Evolutionary conservation across 2,113 vertebrate species (phyloP).

Genomic region (Pelmatolapia mariae): DNA sequence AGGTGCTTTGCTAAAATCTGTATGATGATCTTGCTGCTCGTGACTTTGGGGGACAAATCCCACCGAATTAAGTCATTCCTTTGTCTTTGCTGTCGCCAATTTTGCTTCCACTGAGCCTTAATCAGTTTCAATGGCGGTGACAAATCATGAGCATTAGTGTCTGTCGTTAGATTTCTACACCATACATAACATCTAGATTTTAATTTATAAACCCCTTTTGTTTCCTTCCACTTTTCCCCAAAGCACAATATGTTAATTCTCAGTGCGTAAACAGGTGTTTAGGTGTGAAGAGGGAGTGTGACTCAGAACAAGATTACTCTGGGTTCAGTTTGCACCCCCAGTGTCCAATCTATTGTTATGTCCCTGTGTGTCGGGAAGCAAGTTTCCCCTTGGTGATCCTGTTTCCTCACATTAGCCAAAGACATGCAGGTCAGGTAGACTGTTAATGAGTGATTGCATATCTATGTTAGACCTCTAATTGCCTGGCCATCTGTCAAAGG

Average conservation of each 20-base stretch:
- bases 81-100: not conserved
- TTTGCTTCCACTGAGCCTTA: not conserved
- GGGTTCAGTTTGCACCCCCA: not conserved
- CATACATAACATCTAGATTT: not conserved
- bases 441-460: slow-evolving; percentile 10
- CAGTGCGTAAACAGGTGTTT: not conserved
- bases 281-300: not conserved
- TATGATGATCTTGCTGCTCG: not conserved
- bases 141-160: not conserved
- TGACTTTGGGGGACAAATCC: not conserved
- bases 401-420: not conserved
- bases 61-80: not conserved
- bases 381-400: not conserved
- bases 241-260: not conserved
- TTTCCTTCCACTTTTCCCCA: not conserved
- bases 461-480: not conserved
- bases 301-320: not conserved
- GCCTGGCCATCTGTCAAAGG: not conserved
- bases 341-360: not conserved
- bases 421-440: slow-evolving; percentile 2
- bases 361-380: not conserved
- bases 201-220: not conserved
- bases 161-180: not conserved
- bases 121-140: not conserved
- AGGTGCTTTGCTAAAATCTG: not conserved